Evolutionary conservation across 2,888 invertebrate species (phyloP).

Genomic region (Aleiodes alternator): DNA sequence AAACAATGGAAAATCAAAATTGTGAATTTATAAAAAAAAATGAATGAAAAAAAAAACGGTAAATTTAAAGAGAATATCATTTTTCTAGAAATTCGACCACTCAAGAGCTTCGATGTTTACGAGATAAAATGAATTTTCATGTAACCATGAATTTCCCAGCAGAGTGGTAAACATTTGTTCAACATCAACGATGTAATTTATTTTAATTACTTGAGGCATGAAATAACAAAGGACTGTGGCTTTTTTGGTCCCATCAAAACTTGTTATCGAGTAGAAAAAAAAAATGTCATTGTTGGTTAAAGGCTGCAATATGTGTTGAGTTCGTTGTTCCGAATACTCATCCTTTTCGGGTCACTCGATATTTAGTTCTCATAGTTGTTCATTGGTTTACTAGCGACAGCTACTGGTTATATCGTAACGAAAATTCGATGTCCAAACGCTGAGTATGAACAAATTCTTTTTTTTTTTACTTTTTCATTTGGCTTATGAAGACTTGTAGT

Average conservation of each 20-base stretch:
- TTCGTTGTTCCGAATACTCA: constrained; percentile 29
- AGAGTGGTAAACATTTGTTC: too few species aligned
- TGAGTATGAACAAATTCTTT: neutral
- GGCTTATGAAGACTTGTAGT: neutral
- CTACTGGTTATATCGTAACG: neutral
- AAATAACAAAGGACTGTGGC: too few species aligned
- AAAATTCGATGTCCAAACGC: constrained; percentile 11
- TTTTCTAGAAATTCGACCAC: too few species aligned
- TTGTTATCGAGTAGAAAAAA: neutral
- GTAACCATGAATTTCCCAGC: too few species aligned
- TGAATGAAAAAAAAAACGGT: too few species aligned
- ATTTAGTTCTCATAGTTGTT: constrained; percentile 26
- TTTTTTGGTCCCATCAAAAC: too few species aligned
- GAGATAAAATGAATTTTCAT: too few species aligned
- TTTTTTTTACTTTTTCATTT: neutral
- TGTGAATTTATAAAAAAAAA: too few species aligned
- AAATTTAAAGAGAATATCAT: too few species aligned
- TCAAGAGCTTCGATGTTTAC: too few species aligned
- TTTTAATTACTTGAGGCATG: constrained; percentile 1
- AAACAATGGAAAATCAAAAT: too few species aligned
- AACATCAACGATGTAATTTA: neutral
- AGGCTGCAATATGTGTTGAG: neutral
- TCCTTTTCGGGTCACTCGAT: constrained; percentile 38
- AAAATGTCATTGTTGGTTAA: constrained; percentile 3
- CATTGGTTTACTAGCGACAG: neutral